These are phyloP conservation scores for Harpegnathos saltator DNA, from an alignment of 1,140 invertebrate genomes.

Conservation along the genomic window DNA sequence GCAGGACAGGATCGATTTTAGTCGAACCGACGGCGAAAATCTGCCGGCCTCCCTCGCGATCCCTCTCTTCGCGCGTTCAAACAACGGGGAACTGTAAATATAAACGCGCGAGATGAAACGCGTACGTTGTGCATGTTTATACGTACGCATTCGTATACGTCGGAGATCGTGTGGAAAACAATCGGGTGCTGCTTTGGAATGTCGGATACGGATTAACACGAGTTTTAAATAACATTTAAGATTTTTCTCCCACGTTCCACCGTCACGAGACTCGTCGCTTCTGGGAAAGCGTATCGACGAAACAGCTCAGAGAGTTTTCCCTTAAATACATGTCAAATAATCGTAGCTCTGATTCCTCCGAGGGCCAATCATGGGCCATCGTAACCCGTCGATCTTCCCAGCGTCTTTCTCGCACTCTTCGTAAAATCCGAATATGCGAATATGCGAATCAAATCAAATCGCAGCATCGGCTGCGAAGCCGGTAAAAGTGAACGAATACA, in stretches of 20 bases:
- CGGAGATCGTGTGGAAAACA: slow-evolving; percentile 23
- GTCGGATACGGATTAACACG: not conserved
- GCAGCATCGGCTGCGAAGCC: not conserved
- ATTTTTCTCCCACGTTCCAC: no score
- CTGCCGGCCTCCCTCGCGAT: not conserved
- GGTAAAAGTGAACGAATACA: not conserved
- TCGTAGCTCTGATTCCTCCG: no score
- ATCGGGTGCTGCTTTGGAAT: slow-evolving; percentile 1
- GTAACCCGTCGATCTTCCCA: no score
- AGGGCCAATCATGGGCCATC: no score
- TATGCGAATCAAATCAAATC: not conserved
- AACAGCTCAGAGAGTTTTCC: no score
- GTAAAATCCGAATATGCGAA: not conserved
- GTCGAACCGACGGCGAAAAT: slow-evolving; percentile 28
- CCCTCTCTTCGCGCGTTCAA: slow-evolving; percentile 1
- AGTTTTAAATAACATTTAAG: not conserved
- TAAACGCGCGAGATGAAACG: slow-evolving; percentile 28
- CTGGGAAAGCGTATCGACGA: no score
- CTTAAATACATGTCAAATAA: no score
- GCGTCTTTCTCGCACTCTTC: not conserved
- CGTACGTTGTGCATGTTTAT: no score
- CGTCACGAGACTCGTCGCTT: no score
- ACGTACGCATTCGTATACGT: no score
- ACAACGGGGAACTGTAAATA: slow-evolving; percentile 47
- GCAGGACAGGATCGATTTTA: slow-evolving; percentile 47